Evolutionary conservation across 2,888 invertebrate genomes (phyloP).

Genomic region (Malthinus flaveolus): DNA sequence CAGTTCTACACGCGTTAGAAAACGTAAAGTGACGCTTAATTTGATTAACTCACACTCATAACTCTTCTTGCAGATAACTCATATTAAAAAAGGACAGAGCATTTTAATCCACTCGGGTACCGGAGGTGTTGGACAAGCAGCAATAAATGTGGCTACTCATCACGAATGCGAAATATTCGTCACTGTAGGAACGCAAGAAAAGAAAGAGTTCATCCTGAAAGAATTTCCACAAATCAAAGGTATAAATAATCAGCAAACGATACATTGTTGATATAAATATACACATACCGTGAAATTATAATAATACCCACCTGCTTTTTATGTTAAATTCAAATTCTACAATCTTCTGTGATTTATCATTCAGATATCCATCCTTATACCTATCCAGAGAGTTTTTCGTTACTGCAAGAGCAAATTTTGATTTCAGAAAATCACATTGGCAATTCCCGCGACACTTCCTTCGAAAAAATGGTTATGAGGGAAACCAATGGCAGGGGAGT

Average conservation of each 20-base stretch:
- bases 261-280: no score
- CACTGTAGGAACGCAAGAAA: slow-evolving; percentile 70
- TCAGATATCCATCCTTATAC: no score
- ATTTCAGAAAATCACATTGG: slow-evolving; percentile 70
- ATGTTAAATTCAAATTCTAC: no score
- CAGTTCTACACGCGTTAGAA: slow-evolving; percentile 57
- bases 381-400: no score
- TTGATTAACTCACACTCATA: no score
- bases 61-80: slow-evolving; percentile 27
- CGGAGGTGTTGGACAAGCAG: slow-evolving; percentile 78
- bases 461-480: slow-evolving; percentile 81
- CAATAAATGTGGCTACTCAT: slow-evolving; percentile 71
- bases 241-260: slow-evolving; percentile 11
- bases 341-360: no score
- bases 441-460: slow-evolving; percentile 83
- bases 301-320: no score
- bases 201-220: slow-evolving; percentile 64
- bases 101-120: slow-evolving; percentile 64
- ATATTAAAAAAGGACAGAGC: slow-evolving; percentile 47
- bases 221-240: slow-evolving; percentile 54
- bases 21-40: slow-evolving; percentile 39
- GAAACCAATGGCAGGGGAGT: slow-evolving; percentile 87
- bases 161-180: slow-evolving; percentile 69
- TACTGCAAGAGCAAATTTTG: no score
- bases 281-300: no score